These are phyloP conservation scores for Megastigmus dorsalis DNA, from an alignment of 2,888 invertebrate genomes.

Conservation along the genomic window DNA sequence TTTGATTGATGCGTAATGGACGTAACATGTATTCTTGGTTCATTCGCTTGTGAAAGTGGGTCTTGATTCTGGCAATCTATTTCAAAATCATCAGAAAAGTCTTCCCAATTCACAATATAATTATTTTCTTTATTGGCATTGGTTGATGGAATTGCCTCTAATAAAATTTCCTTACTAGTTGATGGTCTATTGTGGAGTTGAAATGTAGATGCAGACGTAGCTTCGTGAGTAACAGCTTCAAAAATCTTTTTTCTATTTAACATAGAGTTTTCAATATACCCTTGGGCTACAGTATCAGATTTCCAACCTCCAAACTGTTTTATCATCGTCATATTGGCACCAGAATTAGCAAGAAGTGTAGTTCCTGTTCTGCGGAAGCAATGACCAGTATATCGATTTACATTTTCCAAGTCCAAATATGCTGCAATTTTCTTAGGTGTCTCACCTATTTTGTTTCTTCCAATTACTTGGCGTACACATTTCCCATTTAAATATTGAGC, in stretches of 20 bases:
- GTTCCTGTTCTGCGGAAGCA: constrained; percentile 54
- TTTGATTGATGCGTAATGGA: no score
- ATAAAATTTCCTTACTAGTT: neutral
- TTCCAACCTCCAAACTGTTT: constrained; percentile 50
- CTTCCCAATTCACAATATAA: no score
- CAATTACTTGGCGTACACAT: constrained; percentile 25
- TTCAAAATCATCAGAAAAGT: no score
- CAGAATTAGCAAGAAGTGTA: constrained; percentile 51
- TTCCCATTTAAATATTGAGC: neutral
- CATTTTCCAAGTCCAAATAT: constrained; percentile 50
- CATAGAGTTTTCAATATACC: constrained; percentile 17
- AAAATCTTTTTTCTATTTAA: neutral
- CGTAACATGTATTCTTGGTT: no score
- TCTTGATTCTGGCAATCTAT: no score
- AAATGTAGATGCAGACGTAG: neutral
- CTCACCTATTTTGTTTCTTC: constrained; percentile 53
- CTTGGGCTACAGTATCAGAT: constrained; percentile 18
- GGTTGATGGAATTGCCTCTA: no score
- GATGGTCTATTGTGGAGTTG: neutral
- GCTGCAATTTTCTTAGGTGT: constrained; percentile 52
- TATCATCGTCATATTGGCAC: constrained; percentile 39
- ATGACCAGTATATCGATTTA: constrained; percentile 53
- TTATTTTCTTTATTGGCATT: no score
- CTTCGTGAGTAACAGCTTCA: neutral
- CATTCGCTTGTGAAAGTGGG: no score